Evolutionary conservation across 2,797 vertebrate genomes (phyloP).

Genomic region (Acipenser ruthenus): DNA sequence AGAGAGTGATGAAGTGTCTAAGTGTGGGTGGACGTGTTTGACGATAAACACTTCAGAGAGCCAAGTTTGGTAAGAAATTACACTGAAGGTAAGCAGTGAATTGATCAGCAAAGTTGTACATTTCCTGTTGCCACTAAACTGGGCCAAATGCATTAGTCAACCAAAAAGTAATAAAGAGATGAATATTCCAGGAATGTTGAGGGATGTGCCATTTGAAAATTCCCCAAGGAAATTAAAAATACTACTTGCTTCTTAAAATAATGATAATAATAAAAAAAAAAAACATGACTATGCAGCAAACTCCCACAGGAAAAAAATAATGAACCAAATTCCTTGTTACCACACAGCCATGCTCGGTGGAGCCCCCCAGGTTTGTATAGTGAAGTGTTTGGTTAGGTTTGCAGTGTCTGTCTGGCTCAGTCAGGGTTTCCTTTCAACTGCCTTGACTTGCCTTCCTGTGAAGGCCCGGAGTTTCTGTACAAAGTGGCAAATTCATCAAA

Average conservation of each 20-base stretch:
- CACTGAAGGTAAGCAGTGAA: constrained; percentile 7
- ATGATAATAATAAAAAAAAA: neutral
- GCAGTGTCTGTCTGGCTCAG: constrained; percentile 34
- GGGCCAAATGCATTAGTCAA: constrained; percentile 1
- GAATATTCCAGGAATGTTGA: constrained; percentile 13
- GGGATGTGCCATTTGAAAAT: neutral
- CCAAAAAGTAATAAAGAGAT: neutral
- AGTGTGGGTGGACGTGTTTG: no score
- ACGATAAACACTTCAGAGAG: no score
- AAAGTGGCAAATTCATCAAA: constrained; percentile 77
- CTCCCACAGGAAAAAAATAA: neutral
- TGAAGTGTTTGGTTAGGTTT: constrained; percentile 19
- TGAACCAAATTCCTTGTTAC: neutral
- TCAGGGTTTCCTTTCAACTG: constrained; percentile 31
- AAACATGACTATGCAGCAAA: constrained; percentile 11
- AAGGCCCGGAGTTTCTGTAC: constrained; percentile 54
- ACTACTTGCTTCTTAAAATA: constrained; percentile 9
- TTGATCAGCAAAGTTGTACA: neutral
- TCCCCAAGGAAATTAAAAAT: constrained; percentile 4
- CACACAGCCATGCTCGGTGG: neutral
- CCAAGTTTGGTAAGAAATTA: no score
- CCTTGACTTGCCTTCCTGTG: constrained; percentile 40
- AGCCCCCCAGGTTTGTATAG: neutral
- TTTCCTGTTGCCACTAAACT: constrained; percentile 9
- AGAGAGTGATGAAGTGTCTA: no score